Conservation (phyloP, 30 jellyfish, hydroid and myxozoan genomes). For the Phacellophora camtschatica region DNA sequence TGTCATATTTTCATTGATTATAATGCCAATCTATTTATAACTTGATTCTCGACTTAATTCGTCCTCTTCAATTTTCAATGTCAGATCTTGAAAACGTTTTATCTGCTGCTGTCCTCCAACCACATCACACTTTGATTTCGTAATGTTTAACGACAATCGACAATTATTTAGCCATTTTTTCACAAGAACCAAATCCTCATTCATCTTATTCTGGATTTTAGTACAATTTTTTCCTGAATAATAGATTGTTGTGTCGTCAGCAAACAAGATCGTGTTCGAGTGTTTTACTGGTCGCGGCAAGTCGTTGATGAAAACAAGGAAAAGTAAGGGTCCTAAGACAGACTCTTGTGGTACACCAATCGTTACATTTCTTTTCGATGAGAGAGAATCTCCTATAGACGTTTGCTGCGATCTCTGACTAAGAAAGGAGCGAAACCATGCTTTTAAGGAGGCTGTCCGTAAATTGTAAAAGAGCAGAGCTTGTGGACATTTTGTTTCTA, state of each 20-base stretch:
- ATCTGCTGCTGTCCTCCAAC: constrained; percentile 64
- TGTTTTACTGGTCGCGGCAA: constrained; percentile 65
- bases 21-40: constrained; percentile 12
- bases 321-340: constrained; percentile 49
- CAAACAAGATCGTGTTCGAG: constrained; percentile 64
- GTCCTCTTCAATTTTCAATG: constrained; percentile 39
- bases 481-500: constrained; percentile 30
- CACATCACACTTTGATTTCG: constrained; percentile 53
- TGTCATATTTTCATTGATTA: constrained; percentile 56
- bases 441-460: constrained; percentile 51
- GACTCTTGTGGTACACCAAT: constrained; percentile 67
- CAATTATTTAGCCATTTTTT: constrained; percentile 47
- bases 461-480: constrained; percentile 51
- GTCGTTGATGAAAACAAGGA: constrained; percentile 66
- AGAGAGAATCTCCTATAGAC: constrained; percentile 43
- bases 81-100: constrained; percentile 55
- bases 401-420: constrained; percentile 54
- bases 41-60: constrained; percentile 39
- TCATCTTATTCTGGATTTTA: constrained; percentile 70
- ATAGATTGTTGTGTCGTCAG: constrained; percentile 64
- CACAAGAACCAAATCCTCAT: constrained; percentile 39
- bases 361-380: constrained; percentile 56
- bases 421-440: constrained; percentile 55
- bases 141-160: constrained; percentile 49
- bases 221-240: constrained; percentile 58